These are phyloP conservation scores for Homarus americanus DNA, from an alignment of 1,140 invertebrate genomes.

Conservation along the genomic window DNA sequence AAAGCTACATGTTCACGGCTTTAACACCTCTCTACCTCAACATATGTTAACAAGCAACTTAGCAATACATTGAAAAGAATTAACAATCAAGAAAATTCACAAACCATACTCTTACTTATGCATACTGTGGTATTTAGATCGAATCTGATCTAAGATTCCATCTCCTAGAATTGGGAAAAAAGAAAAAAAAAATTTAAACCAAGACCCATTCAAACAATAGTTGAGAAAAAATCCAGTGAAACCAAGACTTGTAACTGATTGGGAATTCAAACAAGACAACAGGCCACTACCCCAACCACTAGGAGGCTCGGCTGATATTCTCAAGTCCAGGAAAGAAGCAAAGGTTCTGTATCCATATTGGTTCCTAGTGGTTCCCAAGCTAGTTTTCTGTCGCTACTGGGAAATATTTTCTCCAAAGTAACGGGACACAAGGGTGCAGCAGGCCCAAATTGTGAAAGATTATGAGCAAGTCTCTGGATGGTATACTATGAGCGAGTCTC, in stretches of 20 bases:
- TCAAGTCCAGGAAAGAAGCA: constrained; percentile 82
- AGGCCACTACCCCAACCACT: constrained; percentile 45
- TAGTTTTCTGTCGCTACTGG: constrained; percentile 19
- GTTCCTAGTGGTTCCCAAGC: constrained; percentile 37
- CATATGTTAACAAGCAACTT: constrained; percentile 69
- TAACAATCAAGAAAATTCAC: constrained; percentile 46
- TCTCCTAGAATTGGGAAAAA: constrained; percentile 80
- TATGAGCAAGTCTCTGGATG: not conserved
- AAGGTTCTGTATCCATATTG: constrained; percentile 74
- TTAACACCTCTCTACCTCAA: constrained; percentile 58
- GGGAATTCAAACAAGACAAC: constrained; percentile 54
- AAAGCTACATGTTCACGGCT: constrained; percentile 62
- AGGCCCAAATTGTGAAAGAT: constrained; percentile 45
- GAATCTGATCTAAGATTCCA: constrained; percentile 73
- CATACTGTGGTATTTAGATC: constrained; percentile 73
- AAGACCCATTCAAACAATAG: constrained; percentile 31
- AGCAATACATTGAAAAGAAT: constrained; percentile 62
- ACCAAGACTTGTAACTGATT: constrained; percentile 76
- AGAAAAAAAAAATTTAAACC: constrained; percentile 79
- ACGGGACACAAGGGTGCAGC: constrained; percentile 22
- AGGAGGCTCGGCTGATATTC: constrained; percentile 31
- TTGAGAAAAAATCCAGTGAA: constrained; percentile 19
- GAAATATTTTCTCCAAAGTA: not conserved
- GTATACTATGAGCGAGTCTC: too few relatives aligned
- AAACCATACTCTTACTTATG: constrained; percentile 69